Conservation (phyloP, 2,797 vertebrate genomes). For the Takifugu ocellatus region DNA sequence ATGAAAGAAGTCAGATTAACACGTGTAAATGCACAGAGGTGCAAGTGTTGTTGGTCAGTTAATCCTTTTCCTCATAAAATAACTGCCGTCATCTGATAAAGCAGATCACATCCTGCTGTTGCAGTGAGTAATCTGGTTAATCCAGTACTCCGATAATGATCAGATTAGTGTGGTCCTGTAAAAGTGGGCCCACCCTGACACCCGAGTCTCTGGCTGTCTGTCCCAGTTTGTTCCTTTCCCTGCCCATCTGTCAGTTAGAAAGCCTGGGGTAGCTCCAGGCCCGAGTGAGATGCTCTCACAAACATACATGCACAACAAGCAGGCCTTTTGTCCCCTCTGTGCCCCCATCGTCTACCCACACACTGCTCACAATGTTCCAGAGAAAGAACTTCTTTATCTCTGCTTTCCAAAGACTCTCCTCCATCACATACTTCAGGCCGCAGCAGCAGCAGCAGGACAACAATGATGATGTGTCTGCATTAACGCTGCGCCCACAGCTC, state of each 20-base stretch:
- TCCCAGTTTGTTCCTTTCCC: constrained; percentile 33
- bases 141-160: too few relatives aligned
- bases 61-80: too few relatives aligned
- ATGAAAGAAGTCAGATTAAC: too few relatives aligned
- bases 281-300: constrained; percentile 46
- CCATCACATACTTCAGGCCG: constrained; percentile 57
- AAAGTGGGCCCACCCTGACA: constrained; percentile 7
- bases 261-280: constrained; percentile 37
- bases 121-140: too few relatives aligned
- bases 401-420: constrained; percentile 54
- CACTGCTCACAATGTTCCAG: constrained; percentile 58
- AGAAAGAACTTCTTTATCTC: constrained; percentile 70
- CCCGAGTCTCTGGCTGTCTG: not conserved
- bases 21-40: too few relatives aligned
- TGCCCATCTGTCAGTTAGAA: constrained; percentile 46
- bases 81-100: too few relatives aligned
- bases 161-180: not conserved
- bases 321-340: constrained; percentile 66
- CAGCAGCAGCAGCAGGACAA: constrained; percentile 45
- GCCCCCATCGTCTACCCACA: constrained; percentile 57
- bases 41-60: too few relatives aligned
- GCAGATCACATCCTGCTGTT: too few relatives aligned
- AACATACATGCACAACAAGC: constrained; percentile 57
- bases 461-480: constrained; percentile 46
- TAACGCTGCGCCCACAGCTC: constrained; percentile 25